Evolutionary conservation across 2,113 vertebrate species (phyloP).

Genomic region (Hylia prasina): DNA sequence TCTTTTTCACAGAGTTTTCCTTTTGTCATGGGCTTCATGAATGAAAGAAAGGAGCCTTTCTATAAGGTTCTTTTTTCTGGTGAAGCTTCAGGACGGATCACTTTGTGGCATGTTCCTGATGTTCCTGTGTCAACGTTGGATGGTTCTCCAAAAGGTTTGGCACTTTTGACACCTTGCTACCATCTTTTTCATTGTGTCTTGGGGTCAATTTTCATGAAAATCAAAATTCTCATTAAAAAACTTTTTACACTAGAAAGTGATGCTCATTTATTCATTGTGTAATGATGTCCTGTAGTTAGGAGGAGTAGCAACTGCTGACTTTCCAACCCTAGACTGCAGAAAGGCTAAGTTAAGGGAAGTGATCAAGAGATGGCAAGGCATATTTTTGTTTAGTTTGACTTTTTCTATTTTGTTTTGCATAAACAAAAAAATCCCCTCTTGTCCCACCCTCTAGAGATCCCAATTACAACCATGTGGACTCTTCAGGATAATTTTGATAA

Average conservation of each 20-base stretch:
- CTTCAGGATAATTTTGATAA: conserved; percentile 76
- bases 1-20: conserved; percentile 63
- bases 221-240: background rate
- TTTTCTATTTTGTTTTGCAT: background rate
- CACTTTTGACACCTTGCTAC: background rate
- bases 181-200: background rate
- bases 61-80: conserved; percentile 80
- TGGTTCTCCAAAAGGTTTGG: conserved; percentile 76
- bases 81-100: conserved; percentile 74
- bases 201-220: background rate
- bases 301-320: background rate
- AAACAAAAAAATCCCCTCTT: background rate
- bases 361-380: background rate
- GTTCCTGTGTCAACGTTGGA: conserved; percentile 73
- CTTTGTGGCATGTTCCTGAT: conserved; percentile 80
- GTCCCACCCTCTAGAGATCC: conserved; percentile 61
- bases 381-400: background rate
- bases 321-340: background rate
- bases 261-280: background rate
- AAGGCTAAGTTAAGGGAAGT: background rate
- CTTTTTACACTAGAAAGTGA: background rate
- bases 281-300: background rate
- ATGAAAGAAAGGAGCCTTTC: conserved; percentile 81
- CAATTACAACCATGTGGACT: conserved; percentile 61
- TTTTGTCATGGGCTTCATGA: conserved; percentile 75